These are phyloP conservation scores for Lepus europaeus DNA, from an alignment of 2,113 vertebrate genomes.

Conservation along the genomic window DNA sequence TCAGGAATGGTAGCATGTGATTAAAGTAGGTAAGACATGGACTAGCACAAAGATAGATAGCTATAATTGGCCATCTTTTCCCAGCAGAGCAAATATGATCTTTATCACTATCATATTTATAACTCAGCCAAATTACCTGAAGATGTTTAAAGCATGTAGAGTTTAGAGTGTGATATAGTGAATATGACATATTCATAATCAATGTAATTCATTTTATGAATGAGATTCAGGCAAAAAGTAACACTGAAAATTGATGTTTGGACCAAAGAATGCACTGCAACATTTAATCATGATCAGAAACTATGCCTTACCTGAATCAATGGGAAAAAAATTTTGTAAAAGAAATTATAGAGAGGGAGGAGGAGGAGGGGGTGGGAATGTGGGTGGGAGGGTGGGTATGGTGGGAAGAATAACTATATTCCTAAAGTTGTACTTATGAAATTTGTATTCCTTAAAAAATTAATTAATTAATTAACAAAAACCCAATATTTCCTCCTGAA, in stretches of 20 bases:
- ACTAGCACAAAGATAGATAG: not conserved
- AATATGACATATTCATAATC: not conserved
- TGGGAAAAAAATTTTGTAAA: not conserved
- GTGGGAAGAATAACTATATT: too few species aligned
- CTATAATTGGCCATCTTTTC: slow-evolving; percentile 14
- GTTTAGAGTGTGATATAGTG: not conserved
- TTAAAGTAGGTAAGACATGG: not conserved
- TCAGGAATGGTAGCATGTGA: not conserved
- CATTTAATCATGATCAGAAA: slow-evolving; percentile 39
- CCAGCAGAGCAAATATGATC: not conserved
- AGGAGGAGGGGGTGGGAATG: too few species aligned
- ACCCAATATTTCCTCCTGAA: too few species aligned
- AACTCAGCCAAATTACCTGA: slow-evolving; percentile 18
- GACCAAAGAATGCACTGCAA: not conserved
- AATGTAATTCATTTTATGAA: slow-evolving; percentile 31
- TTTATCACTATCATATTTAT: not conserved
- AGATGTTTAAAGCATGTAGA: slow-evolving; percentile 10
- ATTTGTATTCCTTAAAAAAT: too few species aligned
- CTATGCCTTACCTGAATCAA: not conserved
- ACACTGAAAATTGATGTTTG: slow-evolving; percentile 7
- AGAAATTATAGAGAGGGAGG: not conserved
- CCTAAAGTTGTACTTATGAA: too few species aligned
- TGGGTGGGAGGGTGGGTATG: too few species aligned
- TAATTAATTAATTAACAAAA: too few species aligned
- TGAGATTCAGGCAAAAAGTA: slow-evolving; percentile 39